phyloP scores from a whole-genome alignment of 2,113 vertebrate species.

The Planiliza haematocheilus region DNA sequence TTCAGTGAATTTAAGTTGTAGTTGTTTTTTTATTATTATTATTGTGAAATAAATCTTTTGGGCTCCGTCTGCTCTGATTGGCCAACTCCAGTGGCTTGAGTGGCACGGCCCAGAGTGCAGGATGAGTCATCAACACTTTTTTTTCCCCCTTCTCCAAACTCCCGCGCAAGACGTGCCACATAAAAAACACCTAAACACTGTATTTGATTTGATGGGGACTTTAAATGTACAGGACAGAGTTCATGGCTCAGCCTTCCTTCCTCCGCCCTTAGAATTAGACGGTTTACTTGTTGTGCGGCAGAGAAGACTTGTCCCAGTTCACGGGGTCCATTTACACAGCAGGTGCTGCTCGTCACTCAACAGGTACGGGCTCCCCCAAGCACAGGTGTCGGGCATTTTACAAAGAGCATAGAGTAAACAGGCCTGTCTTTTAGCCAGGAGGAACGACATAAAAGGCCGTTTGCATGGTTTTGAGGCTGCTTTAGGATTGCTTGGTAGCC shows the following conservation, averaged over 20 bases:
- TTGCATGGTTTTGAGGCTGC: slow-evolving; percentile 63
- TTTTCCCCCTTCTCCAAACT: too few species aligned
- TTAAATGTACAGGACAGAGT: too few species aligned
- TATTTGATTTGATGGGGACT: too few species aligned
- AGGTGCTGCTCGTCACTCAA: slow-evolving; percentile 75
- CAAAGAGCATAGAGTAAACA: slow-evolving; percentile 72
- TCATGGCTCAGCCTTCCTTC: background rate
- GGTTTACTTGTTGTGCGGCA: slow-evolving; percentile 20
- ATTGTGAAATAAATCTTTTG: too few species aligned
- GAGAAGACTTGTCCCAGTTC: slow-evolving; percentile 37
- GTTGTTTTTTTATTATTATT: too few species aligned
- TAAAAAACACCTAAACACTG: too few species aligned
- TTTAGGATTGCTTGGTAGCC: slow-evolving; percentile 69
- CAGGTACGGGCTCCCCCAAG: slow-evolving; percentile 48
- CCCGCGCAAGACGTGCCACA: too few species aligned
- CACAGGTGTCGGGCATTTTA: slow-evolving; percentile 71
- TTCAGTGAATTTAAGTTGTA: too few species aligned
- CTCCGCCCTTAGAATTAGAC: background rate
- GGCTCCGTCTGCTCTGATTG: too few species aligned
- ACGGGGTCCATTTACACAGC: slow-evolving; percentile 57
- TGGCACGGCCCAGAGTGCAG: too few species aligned
- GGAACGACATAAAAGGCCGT: slow-evolving; percentile 72
- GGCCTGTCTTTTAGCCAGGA: slow-evolving; percentile 58
- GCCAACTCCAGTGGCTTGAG: too few species aligned
- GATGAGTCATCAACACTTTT: too few species aligned